A percentile compares a stretch with the other conserved stretches of the same genome.
Conservation (phyloP, 2,888 invertebrate species). For the Orchestes rusci region DNA sequence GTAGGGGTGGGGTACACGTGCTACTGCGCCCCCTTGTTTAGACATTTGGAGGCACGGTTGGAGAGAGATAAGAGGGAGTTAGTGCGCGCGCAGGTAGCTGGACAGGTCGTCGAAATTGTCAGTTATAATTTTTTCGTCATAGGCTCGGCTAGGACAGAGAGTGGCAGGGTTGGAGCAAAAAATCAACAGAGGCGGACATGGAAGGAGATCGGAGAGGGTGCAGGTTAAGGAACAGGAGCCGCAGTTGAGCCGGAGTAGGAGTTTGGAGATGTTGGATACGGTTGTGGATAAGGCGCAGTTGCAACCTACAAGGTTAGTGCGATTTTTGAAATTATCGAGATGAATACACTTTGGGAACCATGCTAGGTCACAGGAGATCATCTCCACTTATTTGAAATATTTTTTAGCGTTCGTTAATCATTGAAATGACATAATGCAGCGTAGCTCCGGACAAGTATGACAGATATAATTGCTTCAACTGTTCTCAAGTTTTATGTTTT, state of each 20-base stretch:
- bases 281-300: conserved; percentile 33
- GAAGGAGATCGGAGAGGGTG: conserved; percentile 51
- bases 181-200: conserved; percentile 56
- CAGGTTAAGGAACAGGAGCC: conserved; percentile 49
- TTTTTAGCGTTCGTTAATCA: no score
- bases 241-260: conserved; percentile 60
- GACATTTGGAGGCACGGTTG: conserved; percentile 77
- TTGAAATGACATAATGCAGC: no score
- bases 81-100: conserved; percentile 64
- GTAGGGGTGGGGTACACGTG: conserved; percentile 91
- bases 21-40: conserved; percentile 87
- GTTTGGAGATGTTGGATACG: conserved; percentile 60
- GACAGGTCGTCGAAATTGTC: not conserved
- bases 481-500: no score
- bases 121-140: not conserved
- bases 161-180: conserved; percentile 72
- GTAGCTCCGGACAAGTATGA: no score
- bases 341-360: not conserved
- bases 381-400: no score
- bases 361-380: no score
- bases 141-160: conserved; percentile 61
- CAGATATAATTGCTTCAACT: no score
- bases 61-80: conserved; percentile 74
- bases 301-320: conserved; percentile 36
- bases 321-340: not conserved